phyloP scores from a whole-genome alignment of 2,888 invertebrate species.

The Operophtera brumata region DNA sequence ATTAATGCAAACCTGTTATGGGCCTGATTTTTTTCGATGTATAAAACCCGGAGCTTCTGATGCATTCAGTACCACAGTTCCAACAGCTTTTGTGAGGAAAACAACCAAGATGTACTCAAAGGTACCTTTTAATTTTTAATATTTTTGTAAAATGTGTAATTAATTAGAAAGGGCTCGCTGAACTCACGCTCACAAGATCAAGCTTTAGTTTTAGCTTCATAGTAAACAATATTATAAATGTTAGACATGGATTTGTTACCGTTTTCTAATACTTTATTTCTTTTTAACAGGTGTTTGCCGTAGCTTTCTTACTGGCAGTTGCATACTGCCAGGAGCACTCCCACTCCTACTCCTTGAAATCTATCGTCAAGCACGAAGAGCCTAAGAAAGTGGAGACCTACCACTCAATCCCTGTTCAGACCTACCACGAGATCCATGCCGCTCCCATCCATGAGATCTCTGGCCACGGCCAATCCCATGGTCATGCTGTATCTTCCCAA shows the following conservation, averaged over 20 bases:
- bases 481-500: conserved; percentile 50
- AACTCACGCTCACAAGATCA: not conserved
- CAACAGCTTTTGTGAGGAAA: conserved; percentile 41
- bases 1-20: conserved; percentile 49
- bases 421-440: conserved; percentile 24
- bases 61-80: conserved; percentile 43
- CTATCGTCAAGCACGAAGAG: conserved; percentile 49
- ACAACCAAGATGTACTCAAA: conserved; percentile 46
- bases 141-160: not conserved
- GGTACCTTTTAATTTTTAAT: conserved; percentile 17
- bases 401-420: conserved; percentile 27
- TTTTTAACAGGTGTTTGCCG: conserved; percentile 40
- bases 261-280: not conserved
- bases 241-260: not conserved
- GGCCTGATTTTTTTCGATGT: conserved; percentile 43
- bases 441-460: conserved; percentile 30
- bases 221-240: not conserved
- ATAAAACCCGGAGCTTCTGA: conserved; percentile 51
- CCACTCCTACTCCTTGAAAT: conserved; percentile 43
- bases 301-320: conserved; percentile 37
- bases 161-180: no score
- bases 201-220: not conserved
- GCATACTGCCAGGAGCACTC: conserved; percentile 48
- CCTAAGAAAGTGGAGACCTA: conserved; percentile 44
- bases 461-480: conserved; percentile 34